Conservation (phyloP, 1,140 invertebrate species). For the Venustaconcha ellipsiformis region DNA sequence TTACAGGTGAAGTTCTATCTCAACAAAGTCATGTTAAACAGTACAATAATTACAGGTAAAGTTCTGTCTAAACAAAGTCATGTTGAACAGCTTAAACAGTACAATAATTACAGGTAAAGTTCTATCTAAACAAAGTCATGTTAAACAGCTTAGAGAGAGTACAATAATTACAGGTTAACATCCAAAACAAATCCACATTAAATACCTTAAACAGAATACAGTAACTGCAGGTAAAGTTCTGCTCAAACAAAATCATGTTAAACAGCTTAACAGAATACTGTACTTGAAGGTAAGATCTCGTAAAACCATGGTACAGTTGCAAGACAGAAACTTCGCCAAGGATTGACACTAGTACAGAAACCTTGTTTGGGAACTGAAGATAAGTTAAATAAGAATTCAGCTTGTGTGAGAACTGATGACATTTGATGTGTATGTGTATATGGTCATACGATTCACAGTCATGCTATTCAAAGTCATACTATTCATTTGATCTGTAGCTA, state of each 20-base stretch:
- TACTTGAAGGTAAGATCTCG: too few species aligned
- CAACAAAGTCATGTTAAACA: constrained; percentile 96
- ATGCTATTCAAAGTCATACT: too few species aligned
- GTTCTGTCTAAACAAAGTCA: constrained; percentile 86
- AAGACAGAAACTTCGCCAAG: too few species aligned
- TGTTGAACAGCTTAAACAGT: constrained; percentile 95
- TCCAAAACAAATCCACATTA: constrained; percentile 90
- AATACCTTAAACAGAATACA: constrained; percentile 97
- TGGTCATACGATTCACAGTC: too few species aligned
- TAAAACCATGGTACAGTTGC: too few species aligned
- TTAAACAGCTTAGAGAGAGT: constrained; percentile 92
- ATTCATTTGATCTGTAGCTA: too few species aligned
- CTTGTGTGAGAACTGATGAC: too few species aligned
- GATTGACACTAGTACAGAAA: too few species aligned
- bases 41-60: constrained; percentile 88
- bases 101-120: constrained; percentile 85
- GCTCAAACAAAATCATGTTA: constrained; percentile 90
- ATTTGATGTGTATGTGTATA: too few species aligned
- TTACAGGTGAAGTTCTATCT: constrained; percentile 76
- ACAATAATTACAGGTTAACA: constrained; percentile 85
- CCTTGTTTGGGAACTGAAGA: too few species aligned
- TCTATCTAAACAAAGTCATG: constrained; percentile 88
- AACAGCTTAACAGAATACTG: constrained; percentile 85
- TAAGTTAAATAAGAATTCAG: too few species aligned
- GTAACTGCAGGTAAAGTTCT: constrained; percentile 83